Percentiles rank a stretch among this genome's conserved stretches.
These are phyloP conservation scores for Urocolius indicus DNA, from an alignment of 2,113 vertebrate genomes.

Conservation along the genomic window DNA sequence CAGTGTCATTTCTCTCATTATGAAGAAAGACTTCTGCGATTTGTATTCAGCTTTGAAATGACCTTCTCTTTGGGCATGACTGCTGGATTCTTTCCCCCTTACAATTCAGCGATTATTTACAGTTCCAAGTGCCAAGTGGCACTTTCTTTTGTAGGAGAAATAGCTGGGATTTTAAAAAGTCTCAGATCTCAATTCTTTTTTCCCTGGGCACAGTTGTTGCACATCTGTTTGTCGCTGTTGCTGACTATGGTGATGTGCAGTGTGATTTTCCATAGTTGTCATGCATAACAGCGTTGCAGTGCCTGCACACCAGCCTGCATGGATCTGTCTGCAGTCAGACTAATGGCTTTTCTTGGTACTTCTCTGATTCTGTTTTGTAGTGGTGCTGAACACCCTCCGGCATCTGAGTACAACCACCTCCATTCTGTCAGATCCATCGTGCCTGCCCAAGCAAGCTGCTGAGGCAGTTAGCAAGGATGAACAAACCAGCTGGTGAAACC, in stretches of 20 bases:
- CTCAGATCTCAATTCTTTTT: neutral
- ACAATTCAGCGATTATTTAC: neutral
- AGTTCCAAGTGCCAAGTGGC: neutral
- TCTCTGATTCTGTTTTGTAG: constrained; percentile 52
- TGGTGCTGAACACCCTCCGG: constrained; percentile 88
- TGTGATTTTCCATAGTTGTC: neutral
- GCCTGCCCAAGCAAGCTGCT: constrained; percentile 87
- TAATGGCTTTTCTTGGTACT: neutral
- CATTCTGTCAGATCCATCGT: constrained; percentile 85
- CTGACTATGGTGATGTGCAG: neutral
- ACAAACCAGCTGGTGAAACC: constrained; percentile 62
- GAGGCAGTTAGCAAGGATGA: constrained; percentile 75
- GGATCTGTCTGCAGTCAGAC: neutral
- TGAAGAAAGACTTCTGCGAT: neutral
- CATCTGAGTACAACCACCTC: constrained; percentile 91
- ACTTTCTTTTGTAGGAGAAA: neutral
- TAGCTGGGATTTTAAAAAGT: neutral
- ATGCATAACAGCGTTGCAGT: neutral
- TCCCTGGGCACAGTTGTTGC: neutral
- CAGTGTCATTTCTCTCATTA: neutral
- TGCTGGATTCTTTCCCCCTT: neutral
- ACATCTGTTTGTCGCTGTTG: neutral
- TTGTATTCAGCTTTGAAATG: neutral
- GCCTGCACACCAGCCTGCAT: accelerated
- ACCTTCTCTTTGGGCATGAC: neutral